Percentiles rank a stretch among this genome's conserved stretches.
These are phyloP conservation scores for Pteronura brasiliensis DNA, from an alignment of 2,113 vertebrate species.

Conservation along the genomic window DNA sequence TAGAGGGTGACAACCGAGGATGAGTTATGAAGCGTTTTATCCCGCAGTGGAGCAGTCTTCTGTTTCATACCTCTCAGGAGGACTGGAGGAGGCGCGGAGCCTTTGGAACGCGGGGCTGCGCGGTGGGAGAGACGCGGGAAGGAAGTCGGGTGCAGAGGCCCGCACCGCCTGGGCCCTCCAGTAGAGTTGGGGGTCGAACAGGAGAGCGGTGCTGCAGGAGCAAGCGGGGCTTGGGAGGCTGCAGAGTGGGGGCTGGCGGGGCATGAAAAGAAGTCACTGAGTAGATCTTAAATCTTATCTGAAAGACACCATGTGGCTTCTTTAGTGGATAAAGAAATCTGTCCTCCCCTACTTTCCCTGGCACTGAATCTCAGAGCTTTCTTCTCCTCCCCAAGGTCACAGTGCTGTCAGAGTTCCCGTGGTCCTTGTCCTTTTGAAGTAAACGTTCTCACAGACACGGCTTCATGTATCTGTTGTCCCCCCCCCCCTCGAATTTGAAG, in stretches of 20 bases:
- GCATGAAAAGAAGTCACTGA: neutral
- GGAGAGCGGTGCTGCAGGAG: neutral
- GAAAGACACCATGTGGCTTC: neutral
- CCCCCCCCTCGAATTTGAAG: neutral
- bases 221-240: too few relatives aligned
- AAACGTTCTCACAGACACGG: neutral
- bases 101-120: neutral
- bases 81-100: neutral
- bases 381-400: conserved; percentile 33
- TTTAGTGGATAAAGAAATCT: neutral
- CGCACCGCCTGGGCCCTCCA: neutral
- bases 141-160: neutral
- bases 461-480: neutral
- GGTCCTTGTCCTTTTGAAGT: neutral
- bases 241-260: neutral
- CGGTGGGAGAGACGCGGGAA: neutral
- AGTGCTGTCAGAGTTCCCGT: neutral
- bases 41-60: neutral
- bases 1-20: neutral
- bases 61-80: neutral
- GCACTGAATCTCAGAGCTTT: neutral
- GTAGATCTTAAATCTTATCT: neutral
- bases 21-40: neutral
- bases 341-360: neutral
- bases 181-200: neutral